phyloP scores from a whole-genome alignment of 37 sponge, comb jelly and placozoan species.

The Beroe ovata region DNA sequence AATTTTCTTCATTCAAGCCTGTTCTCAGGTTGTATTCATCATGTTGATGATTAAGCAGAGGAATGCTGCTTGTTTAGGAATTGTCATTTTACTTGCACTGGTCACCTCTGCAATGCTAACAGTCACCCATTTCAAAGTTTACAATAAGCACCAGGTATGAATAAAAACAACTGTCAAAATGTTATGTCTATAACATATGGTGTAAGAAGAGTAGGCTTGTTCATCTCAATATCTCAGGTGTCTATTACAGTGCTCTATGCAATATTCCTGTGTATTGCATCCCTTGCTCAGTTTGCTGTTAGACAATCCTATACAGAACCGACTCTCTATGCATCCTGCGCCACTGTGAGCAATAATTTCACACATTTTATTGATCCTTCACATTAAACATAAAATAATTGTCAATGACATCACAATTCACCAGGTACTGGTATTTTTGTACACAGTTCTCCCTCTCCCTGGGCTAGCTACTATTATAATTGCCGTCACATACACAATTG shows the following conservation, averaged over 20 bases:
- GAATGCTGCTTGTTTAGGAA: not conserved
- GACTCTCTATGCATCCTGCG: conserved; percentile 22
- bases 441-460: conserved; percentile 21
- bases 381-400: too few relatives aligned
- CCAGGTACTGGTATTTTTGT: not conserved
- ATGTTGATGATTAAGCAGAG: not conserved
- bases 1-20: not conserved
- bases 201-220: too few relatives aligned
- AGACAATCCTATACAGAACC: conserved; percentile 2
- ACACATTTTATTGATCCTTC: too few relatives aligned
- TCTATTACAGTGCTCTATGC: conserved; percentile 5
- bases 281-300: conserved; percentile 5
- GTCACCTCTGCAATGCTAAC: not conserved
- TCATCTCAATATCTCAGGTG: conserved; percentile 13
- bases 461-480: not conserved
- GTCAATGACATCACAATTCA: too few relatives aligned
- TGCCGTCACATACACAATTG: conserved; percentile 6
- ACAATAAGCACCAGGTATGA: conserved; percentile 31
- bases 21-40: conserved; percentile 3
- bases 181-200: too few relatives aligned
- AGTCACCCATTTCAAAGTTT: conserved; percentile 16
- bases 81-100: conserved; percentile 11
- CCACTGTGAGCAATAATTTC: not conserved
- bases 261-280: not conserved
- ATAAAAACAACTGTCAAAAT: too few relatives aligned